Percentiles rank a stretch among this genome's conserved stretches.
Evolutionary conservation across 1,140 invertebrate species (phyloP).

Genomic region (Leptopilina clavipes): DNA sequence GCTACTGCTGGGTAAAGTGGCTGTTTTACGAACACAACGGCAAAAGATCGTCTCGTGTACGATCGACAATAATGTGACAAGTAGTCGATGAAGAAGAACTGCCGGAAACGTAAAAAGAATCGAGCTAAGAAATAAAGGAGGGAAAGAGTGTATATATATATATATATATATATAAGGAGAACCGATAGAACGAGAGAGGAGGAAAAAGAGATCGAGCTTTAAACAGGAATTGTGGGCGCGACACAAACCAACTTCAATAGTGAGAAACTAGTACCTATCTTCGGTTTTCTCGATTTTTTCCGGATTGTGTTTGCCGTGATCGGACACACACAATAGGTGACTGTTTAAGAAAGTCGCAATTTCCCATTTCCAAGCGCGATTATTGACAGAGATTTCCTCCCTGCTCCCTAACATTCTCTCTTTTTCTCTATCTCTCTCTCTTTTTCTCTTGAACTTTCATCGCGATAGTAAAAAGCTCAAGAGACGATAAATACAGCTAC

Average conservation of each 20-base stretch:
- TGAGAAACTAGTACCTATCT: neutral
- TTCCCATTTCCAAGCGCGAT: slow-evolving; percentile 60
- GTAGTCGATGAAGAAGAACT: slow-evolving; percentile 42
- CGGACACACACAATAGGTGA: slow-evolving; percentile 59
- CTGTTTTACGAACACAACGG: slow-evolving; percentile 62
- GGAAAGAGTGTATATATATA: neutral
- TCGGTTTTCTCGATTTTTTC: slow-evolving; percentile 43
- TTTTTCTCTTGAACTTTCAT: slow-evolving; percentile 42
- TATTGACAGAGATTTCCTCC: slow-evolving; percentile 58
- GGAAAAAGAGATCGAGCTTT: slow-evolving; percentile 37
- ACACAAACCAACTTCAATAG: neutral
- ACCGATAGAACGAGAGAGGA: neutral
- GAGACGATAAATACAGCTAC: slow-evolving; percentile 19
- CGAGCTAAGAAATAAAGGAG: slow-evolving; percentile 44
- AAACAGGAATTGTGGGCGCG: neutral
- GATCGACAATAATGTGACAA: slow-evolving; percentile 52
- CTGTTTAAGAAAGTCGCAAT: slow-evolving; percentile 47
- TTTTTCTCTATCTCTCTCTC: slow-evolving; percentile 7
- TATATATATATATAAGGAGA: no score
- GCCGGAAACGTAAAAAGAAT: slow-evolving; percentile 35
- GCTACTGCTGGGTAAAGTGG: slow-evolving; percentile 55
- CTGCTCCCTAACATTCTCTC: slow-evolving; percentile 7
- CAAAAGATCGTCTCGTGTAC: slow-evolving; percentile 52
- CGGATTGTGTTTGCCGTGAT: slow-evolving; percentile 57
- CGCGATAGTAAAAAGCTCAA: slow-evolving; percentile 40